A percentile compares a stretch with the other conserved stretches of the same genome.
phyloP scores from a whole-genome alignment of 2,888 invertebrate species.

The Thecophora atra region DNA sequence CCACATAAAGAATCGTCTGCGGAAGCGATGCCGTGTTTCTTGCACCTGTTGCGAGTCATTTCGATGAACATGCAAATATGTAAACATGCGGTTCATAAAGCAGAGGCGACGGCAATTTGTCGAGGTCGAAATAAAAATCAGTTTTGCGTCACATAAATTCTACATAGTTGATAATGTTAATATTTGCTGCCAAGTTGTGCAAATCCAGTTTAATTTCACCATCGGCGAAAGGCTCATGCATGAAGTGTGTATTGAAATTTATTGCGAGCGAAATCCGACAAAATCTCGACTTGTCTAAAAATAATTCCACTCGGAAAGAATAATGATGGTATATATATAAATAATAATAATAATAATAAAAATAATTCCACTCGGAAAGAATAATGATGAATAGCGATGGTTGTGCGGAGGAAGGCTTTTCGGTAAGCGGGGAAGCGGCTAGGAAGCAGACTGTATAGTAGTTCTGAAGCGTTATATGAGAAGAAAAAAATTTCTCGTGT shows the following conservation, averaged over 20 bases:
- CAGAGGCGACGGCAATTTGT: too few relatives aligned
- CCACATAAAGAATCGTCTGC: neutral
- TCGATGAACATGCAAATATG: constrained; percentile 16
- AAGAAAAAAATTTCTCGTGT: too few relatives aligned
- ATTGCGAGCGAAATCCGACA: constrained; percentile 25
- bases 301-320: neutral
- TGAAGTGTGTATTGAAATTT: neutral
- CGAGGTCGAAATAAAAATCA: too few relatives aligned
- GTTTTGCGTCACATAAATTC: neutral
- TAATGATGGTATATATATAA: neutral
- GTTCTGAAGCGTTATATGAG: too few relatives aligned
- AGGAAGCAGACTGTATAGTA: too few relatives aligned
- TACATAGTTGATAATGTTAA: neutral
- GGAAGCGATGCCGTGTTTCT: neutral
- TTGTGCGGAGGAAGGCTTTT: too few relatives aligned
- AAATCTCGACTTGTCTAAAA: neutral
- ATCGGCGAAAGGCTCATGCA: too few relatives aligned
- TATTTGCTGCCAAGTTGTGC: neutral
- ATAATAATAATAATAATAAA: neutral
- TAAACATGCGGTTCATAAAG: too few relatives aligned
- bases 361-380: neutral
- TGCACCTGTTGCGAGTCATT: constrained; percentile 35
- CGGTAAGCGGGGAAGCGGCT: too few relatives aligned
- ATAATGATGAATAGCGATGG: too few relatives aligned
- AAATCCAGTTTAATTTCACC: neutral